Evolutionary conservation across 2,797 vertebrate genomes (phyloP), one percentile per base, ranked within the genome.

Genomic region (Rousettus madagascariensis): DNA sequence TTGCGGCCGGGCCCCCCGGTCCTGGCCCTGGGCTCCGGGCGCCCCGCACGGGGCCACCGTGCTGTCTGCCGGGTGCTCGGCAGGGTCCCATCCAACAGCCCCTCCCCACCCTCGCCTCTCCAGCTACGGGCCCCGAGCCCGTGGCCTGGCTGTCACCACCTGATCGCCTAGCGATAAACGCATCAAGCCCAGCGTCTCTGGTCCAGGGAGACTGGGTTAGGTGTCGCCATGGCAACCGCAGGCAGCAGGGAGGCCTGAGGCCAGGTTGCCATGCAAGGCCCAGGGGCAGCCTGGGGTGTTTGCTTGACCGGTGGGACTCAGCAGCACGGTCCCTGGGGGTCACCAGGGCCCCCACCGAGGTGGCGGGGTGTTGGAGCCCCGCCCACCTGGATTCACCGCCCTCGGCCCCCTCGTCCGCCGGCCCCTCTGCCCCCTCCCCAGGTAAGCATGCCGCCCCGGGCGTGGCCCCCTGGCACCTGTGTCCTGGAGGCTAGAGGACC

Each of bases 351-450:
- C 43, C 1, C 24, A 1, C 7, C 1, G 8, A 49, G 24, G 7
- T 36, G 26, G 15, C 0, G 9, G 7, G 1, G 0, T 1, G n/a
- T 41, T 6, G 11, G 59, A 20, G 24, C 30, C n/a, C 51, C 2
- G 20, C 3, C 8, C 22, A 5, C 46, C 61, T 0, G 7, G 24
- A 8, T 4, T 2, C 17, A 2, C 43, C 7, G 15, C 22, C 57
- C 0, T 6, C 2, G 0, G 17, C 8, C 16, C 8, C 1, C 4
- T 3, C 5, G 8, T 6, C 16, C 4, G 6, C 63, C 0, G 59
- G 46, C 22, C 57, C 0, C 38, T 38, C 5, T 3, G 17, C 6
- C 16, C 8, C 1, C 4, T 3, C 5, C 6, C 28, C 1, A 1
- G 63, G 20, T 7, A 0, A 9, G 19, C 28, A 2, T 5, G 1